Conservation (phyloP, 53 echinoderm and acorn worm species). For the Holothuria leucospilota region DNA sequence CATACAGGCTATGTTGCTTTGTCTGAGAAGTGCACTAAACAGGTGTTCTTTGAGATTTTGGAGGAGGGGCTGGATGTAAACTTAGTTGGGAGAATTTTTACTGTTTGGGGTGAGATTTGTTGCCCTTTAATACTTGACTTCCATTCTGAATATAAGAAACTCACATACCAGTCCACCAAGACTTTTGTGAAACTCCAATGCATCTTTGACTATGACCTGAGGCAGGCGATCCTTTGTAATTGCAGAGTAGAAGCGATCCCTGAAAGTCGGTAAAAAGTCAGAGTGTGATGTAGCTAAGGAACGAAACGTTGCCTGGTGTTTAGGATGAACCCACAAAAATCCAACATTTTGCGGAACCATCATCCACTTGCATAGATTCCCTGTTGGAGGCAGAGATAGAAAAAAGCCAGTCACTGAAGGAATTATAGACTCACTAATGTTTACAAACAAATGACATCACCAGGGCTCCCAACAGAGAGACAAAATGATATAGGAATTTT, state of each 20-base stretch:
- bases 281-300: conserved; percentile 16
- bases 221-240: conserved; percentile 23
- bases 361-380: conserved; percentile 51
- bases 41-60: too few relatives aligned
- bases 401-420: not conserved
- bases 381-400: not conserved
- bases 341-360: conserved; percentile 19
- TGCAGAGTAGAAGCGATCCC: conserved; percentile 28
- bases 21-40: too few relatives aligned
- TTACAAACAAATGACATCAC: not conserved
- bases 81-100: too few relatives aligned
- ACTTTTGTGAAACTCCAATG: conserved; percentile 19
- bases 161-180: conserved; percentile 36
- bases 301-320: conserved; percentile 13
- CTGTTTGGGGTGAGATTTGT: too few relatives aligned
- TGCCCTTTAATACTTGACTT: too few relatives aligned
- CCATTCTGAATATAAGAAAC: too few relatives aligned
- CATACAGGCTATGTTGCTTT: too few relatives aligned
- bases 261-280: not conserved
- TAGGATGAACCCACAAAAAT: conserved; percentile 52
- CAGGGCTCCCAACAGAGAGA: too few relatives aligned
- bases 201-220: conserved; percentile 15
- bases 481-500: too few relatives aligned
- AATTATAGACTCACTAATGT: not conserved
- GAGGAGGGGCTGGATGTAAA: too few relatives aligned